These are phyloP conservation scores for Antidorcas marsupialis DNA, from an alignment of 2,113 vertebrate genomes.

Conservation along the genomic window DNA sequence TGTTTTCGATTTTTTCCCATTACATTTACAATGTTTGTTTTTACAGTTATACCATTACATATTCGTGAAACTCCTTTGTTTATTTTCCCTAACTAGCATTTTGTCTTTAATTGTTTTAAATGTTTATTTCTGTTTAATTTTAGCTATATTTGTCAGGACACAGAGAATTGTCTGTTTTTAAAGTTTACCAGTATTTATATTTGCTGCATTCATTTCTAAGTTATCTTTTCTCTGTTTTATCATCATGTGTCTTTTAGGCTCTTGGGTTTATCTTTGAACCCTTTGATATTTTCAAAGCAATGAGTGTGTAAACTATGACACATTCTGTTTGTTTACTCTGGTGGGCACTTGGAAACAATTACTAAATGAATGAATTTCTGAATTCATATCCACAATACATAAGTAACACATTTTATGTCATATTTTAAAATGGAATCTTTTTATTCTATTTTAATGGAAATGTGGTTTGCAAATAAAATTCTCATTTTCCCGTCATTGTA, in stretches of 20 bases:
- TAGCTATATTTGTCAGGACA: neutral
- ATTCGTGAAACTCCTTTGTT: neutral
- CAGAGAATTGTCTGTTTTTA: neutral
- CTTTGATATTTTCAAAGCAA: neutral
- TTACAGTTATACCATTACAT: too few species aligned
- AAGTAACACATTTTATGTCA: neutral
- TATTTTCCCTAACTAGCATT: neutral
- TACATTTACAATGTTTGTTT: neutral
- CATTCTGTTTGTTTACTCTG: neutral
- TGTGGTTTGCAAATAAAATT: neutral
- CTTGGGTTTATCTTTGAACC: neutral
- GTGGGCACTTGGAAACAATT: neutral
- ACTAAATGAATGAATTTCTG: neutral
- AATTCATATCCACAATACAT: neutral
- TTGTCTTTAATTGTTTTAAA: neutral
- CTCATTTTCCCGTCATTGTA: neutral
- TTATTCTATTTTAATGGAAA: neutral
- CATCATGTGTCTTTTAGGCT: neutral
- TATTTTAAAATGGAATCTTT: neutral
- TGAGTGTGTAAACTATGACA: neutral
- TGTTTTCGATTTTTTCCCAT: neutral
- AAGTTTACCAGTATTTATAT: neutral
- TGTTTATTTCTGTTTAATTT: neutral
- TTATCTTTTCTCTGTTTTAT: neutral
- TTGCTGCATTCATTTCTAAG: neutral